Evolutionary conservation across 2,888 invertebrate species (phyloP), one percentile per base, ranked within the genome.

Genomic region (Stenchaetothrips biformis): DNA sequence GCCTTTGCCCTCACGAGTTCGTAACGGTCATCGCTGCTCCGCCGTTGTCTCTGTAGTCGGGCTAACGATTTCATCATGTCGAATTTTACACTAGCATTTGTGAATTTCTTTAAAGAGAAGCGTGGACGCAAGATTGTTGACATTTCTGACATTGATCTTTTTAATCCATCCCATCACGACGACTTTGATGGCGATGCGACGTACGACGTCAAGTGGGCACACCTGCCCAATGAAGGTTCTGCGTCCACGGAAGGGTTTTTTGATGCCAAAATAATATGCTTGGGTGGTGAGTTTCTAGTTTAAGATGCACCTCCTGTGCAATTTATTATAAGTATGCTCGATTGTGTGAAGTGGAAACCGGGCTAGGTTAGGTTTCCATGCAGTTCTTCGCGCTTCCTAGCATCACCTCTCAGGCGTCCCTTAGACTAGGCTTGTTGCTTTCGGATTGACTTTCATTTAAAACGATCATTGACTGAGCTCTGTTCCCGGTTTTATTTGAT

Each of bases 101-200:
- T 62, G 11, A 62, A 62, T 62, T 62, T 62, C 62, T 62, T 62
- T 62, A 62, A 62, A 62, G 62, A 62, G 18, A 62, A 62, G 62
- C 6, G 62, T 6, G 18, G 62, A 9, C 8, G 62, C 13, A 62
- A 62, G 18, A 62, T 62, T 16, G 62, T 62, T 13, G 13, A 18
- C 6, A 62, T 18, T 62, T 62, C 11, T 62, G 62, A 62, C 6
- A 16, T 62, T 18, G 62, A 62, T 6, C 13, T 9, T 62, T 62
- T 62, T 6, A 8, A 18, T 18, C 62, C 62, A 62, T 6, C 62
- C 18, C 62, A 62, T 18, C 62, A 62, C 62, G 18, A 18, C 18
- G 62, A 62, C 62, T 62, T 62, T 18, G 62, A 62, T 62, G 62
- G 18, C 8, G 18, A 62, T 62, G 13, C 6, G 6, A 62, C 9